phyloP scores from a whole-genome alignment of 2,113 vertebrate genomes.

The Rhinolophus sinicus region DNA sequence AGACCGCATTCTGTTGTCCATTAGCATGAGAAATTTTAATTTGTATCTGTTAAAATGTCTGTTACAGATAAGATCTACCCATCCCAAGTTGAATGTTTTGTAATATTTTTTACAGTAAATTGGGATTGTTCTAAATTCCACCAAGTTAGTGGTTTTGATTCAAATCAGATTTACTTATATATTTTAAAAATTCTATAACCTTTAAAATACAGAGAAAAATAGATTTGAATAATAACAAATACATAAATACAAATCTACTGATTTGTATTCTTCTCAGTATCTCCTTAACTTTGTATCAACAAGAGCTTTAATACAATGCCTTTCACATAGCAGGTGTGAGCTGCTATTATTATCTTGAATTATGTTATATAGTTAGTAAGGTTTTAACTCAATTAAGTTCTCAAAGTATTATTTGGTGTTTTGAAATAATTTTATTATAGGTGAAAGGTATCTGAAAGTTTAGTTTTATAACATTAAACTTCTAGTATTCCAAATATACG shows the following conservation, averaged over 20 bases:
- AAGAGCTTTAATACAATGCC: background rate
- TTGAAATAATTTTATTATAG: background rate
- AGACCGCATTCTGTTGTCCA: background rate
- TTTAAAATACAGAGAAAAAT: background rate
- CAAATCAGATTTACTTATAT: background rate
- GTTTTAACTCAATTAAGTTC: background rate
- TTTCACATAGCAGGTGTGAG: background rate
- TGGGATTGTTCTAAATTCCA: background rate
- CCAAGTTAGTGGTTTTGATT: background rate
- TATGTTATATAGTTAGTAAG: background rate
- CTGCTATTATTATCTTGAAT: background rate
- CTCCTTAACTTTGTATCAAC: background rate
- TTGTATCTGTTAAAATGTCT: background rate
- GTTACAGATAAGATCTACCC: background rate
- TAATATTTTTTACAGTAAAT: background rate
- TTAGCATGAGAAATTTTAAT: background rate
- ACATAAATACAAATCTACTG: background rate
- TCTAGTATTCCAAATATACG: background rate
- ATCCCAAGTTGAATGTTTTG: background rate
- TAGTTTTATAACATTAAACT: background rate
- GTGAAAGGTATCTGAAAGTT: background rate
- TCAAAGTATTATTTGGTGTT: background rate
- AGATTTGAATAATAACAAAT: background rate
- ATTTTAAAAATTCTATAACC: background rate
- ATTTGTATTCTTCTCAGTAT: background rate